These are phyloP conservation scores for human (Homo sapiens) DNA, from an alignment of 2,113 vertebrate species.

Conservation along the genomic window DNA sequence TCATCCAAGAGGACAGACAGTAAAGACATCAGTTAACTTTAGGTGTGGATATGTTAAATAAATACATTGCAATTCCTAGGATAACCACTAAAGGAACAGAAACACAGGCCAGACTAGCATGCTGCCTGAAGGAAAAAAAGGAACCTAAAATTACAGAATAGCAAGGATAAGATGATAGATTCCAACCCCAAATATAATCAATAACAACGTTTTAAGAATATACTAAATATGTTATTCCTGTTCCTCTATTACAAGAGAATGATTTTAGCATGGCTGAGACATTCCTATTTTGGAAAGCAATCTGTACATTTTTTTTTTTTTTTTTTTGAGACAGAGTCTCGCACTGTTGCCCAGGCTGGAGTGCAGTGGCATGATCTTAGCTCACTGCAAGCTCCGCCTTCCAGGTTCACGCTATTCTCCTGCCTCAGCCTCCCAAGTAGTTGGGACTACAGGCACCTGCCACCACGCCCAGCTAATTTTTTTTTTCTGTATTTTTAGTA, in stretches of 20 bases:
- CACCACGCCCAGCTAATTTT: too few species aligned
- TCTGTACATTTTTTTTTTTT: too few species aligned
- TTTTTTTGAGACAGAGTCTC: too few species aligned
- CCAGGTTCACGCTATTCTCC: too few species aligned
- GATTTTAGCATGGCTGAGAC: neutral
- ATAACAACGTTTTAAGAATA: neutral
- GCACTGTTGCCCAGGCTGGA: too few species aligned
- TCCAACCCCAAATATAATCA: neutral
- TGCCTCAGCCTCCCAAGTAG: too few species aligned
- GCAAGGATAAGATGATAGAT: neutral
- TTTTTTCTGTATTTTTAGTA: too few species aligned
- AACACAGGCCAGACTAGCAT: neutral
- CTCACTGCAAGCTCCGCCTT: too few species aligned
- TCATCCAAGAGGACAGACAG: neutral
- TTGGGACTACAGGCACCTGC: too few species aligned
- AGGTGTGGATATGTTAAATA: fast-evolving
- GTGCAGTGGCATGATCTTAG: too few species aligned
- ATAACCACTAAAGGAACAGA: neutral
- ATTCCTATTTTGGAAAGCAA: neutral
- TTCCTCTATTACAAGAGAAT: neutral
- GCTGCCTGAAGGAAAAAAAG: neutral
- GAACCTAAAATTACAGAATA: neutral
- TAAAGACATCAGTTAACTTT: too few species aligned
- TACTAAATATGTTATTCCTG: neutral
- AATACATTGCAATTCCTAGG: neutral